Conservation (phyloP, 2,888 invertebrate genomes). For the Aporophyla nigra region DNA sequence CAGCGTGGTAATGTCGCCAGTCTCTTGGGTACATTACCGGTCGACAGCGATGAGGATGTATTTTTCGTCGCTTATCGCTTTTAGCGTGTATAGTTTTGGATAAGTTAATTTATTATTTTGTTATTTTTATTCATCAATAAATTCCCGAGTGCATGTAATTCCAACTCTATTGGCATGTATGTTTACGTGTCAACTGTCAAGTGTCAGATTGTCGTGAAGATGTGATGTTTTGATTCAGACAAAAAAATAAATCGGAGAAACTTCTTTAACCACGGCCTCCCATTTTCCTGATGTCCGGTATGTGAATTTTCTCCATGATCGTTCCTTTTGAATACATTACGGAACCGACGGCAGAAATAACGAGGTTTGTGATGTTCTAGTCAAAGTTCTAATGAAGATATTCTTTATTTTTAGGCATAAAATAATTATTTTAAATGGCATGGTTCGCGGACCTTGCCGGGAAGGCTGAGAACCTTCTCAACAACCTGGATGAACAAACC, state of each 20-base stretch:
- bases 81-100: no score
- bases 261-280: conserved; percentile 15
- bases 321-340: not conserved
- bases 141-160: not conserved
- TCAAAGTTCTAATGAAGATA: not conserved
- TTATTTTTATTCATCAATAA: no score
- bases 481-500: conserved; percentile 94
- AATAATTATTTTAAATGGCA: conserved; percentile 89
- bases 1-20: no score
- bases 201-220: conserved; percentile 52
- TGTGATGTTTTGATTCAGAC: conserved; percentile 59
- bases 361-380: not conserved
- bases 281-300: conserved; percentile 62
- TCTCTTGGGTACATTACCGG: no score
- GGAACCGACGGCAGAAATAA: not conserved
- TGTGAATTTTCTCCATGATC: conserved; percentile 14
- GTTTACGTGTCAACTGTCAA: conserved; percentile 68
- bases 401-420: conserved; percentile 67
- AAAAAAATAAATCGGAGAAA: conserved; percentile 47
- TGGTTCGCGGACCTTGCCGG: conserved; percentile 94
- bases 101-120: no score
- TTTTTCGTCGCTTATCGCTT: no score
- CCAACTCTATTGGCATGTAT: conserved; percentile 17
- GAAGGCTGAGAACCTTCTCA: conserved; percentile 94
- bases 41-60: no score